phyloP scores from a whole-genome alignment of 2,888 invertebrate species.

The Caenorhabditis sp. region DNA sequence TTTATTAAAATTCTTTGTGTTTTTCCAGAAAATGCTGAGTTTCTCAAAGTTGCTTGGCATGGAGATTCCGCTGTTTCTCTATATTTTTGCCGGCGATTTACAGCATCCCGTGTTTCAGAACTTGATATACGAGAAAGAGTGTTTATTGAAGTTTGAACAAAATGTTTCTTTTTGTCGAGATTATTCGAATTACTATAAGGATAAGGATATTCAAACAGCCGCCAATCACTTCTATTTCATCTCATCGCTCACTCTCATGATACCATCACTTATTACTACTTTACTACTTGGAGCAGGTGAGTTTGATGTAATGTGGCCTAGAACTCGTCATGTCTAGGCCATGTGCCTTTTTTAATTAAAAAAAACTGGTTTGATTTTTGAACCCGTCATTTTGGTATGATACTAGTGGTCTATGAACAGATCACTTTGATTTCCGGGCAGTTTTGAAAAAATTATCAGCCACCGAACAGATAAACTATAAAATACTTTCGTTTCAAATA shows the following conservation, averaged over 20 bases:
- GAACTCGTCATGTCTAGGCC: too few species aligned
- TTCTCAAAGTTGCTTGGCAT: conserved; percentile 52
- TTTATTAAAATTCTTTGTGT: too few species aligned
- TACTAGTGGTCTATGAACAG: too few species aligned
- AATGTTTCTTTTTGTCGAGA: conserved; percentile 54
- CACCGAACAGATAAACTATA: too few species aligned
- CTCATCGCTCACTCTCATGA: conserved; percentile 68
- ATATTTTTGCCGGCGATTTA: conserved; percentile 70
- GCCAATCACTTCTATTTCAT: conserved; percentile 71
- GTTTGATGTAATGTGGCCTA: conserved; percentile 5
- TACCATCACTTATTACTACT: conserved; percentile 71
- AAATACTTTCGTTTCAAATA: too few species aligned
- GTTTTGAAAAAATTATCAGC: too few species aligned
- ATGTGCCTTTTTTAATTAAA: too few species aligned
- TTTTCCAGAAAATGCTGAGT: not conserved
- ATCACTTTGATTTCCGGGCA: too few species aligned
- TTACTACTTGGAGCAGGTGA: conserved; percentile 70
- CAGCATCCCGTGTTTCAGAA: conserved; percentile 71
- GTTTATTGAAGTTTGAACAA: conserved; percentile 56
- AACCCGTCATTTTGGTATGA: too few species aligned
- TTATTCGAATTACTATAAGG: conserved; percentile 52
- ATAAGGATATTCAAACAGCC: conserved; percentile 69
- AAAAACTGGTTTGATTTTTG: too few species aligned
- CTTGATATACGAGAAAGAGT: conserved; percentile 71
- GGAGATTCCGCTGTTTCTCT: conserved; percentile 72